phyloP scores from a whole-genome alignment of 2,888 invertebrate genomes.

The Mythimna loreyi region DNA sequence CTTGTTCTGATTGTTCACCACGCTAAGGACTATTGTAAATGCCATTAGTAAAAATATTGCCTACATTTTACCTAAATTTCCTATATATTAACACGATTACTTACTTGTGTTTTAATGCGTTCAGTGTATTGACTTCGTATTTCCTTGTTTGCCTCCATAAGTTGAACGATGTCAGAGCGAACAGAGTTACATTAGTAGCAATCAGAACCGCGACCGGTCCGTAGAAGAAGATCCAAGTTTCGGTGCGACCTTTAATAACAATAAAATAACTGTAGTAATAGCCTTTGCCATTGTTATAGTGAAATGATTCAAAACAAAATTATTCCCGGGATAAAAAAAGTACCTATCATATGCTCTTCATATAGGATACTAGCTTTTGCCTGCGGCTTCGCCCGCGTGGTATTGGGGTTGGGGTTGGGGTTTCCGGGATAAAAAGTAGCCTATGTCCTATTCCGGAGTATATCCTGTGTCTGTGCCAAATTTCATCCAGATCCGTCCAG shows the following conservation, averaged over 20 bases:
- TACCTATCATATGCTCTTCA: no score
- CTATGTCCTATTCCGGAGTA: no score
- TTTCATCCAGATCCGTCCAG: no score
- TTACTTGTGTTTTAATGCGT: conserved; percentile 91
- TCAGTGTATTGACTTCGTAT: conserved; percentile 87
- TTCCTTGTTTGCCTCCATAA: conserved; percentile 90
- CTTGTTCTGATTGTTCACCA: no score
- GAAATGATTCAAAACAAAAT: background rate
- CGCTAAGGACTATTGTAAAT: no score
- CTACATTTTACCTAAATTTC: no score
- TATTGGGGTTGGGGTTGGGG: no score
- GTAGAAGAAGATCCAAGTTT: conserved; percentile 93
- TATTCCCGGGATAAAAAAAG: background rate
- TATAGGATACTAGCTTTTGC: no score
- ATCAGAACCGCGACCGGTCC: conserved; percentile 92
- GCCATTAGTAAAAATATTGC: no score
- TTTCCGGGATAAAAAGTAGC: no score
- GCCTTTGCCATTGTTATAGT: background rate
- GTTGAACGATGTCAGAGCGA: conserved; percentile 90
- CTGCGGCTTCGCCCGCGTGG: no score
- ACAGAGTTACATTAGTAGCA: conserved; percentile 90
- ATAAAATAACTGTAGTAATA: background rate
- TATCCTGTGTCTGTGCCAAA: no score
- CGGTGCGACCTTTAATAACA: conserved; percentile 83
- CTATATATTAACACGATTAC: conserved; percentile 5